phyloP scores from a whole-genome alignment of 2,888 invertebrate species.

The Himalopsyche kuldschensis region DNA sequence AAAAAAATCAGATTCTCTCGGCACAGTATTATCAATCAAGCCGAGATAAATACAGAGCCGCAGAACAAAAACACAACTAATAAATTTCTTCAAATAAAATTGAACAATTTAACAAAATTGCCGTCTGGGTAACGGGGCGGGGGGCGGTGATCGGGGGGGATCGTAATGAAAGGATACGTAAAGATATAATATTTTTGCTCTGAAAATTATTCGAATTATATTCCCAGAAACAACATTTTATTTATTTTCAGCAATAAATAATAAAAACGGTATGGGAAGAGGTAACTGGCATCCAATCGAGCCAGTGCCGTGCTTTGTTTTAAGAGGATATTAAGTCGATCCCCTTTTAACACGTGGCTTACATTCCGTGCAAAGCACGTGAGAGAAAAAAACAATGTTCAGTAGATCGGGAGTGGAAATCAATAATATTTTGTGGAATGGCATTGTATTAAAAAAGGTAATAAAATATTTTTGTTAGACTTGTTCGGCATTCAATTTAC shows the following conservation, averaged over 20 bases:
- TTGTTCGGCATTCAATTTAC: too few relatives aligned
- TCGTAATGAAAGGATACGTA: constrained; percentile 12
- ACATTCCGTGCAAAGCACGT: too few relatives aligned
- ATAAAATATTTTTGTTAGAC: too few relatives aligned
- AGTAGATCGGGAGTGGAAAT: too few relatives aligned
- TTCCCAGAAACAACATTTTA: not conserved
- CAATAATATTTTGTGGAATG: too few relatives aligned
- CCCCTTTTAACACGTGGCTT: too few relatives aligned
- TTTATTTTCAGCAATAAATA: constrained; percentile 23
- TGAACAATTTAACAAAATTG: not conserved
- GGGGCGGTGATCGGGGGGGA: not conserved
- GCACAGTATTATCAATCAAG: not conserved
- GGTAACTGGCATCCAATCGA: not conserved
- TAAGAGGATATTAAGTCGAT: not conserved
- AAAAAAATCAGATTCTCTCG: not conserved
- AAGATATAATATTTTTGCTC: constrained; percentile 2
- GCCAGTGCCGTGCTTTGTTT: not conserved
- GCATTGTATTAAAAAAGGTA: too few relatives aligned
- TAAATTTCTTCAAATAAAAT: not conserved
- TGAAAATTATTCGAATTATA: not conserved
- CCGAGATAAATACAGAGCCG: not conserved
- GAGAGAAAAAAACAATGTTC: too few relatives aligned
- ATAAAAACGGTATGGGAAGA: constrained; percentile 9
- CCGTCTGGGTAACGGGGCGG: not conserved
- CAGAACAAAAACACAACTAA: not conserved